Conservation (phyloP, 2,888 invertebrate species). For the Lissocephala sabroskyi region DNA sequence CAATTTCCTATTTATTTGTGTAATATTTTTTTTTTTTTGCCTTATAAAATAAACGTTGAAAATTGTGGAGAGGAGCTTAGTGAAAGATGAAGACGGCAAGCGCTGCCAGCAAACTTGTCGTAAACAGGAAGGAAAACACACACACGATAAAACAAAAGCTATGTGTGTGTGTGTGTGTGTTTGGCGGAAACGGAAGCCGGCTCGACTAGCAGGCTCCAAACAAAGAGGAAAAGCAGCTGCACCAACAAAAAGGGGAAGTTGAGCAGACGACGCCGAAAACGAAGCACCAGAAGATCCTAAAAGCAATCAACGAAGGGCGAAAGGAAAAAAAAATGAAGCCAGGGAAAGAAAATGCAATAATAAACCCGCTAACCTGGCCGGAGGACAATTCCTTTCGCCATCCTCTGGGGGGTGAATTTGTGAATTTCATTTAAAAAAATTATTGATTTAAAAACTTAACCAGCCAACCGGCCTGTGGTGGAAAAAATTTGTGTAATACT, state of each 20-base stretch:
- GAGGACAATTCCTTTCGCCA: too few species aligned
- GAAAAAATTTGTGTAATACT: too few species aligned
- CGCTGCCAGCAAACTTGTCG: conserved; percentile 21
- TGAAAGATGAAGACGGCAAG: conserved; percentile 30
- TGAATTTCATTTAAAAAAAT: too few species aligned
- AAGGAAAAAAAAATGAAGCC: conserved; percentile 10
- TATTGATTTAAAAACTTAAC: too few species aligned
- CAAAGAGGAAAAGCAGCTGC: conserved; percentile 44
- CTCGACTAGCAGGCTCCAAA: conserved; percentile 37
- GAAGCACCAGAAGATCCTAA: too few species aligned
- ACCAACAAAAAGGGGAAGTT: conserved; percentile 22
- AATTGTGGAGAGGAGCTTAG: too few species aligned
- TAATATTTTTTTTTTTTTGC: conserved; percentile 64
- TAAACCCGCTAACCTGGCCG: too few species aligned
- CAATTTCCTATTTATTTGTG: conserved; percentile 50
- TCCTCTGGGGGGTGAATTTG: too few species aligned
- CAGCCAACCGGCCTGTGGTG: too few species aligned
- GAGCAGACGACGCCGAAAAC: too few species aligned
- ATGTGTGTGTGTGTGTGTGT: not conserved
- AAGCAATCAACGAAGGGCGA: not conserved
- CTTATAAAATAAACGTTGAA: conserved; percentile 55
- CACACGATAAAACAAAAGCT: conserved; percentile 2
- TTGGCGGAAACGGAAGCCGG: conserved; percentile 53
- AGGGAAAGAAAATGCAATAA: not conserved
- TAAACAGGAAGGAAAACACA: conserved; percentile 42